Evolutionary conservation across 2,797 vertebrate genomes (phyloP), one percentile per base, ranked within the genome.

Genomic region (Prunella strophiata): DNA sequence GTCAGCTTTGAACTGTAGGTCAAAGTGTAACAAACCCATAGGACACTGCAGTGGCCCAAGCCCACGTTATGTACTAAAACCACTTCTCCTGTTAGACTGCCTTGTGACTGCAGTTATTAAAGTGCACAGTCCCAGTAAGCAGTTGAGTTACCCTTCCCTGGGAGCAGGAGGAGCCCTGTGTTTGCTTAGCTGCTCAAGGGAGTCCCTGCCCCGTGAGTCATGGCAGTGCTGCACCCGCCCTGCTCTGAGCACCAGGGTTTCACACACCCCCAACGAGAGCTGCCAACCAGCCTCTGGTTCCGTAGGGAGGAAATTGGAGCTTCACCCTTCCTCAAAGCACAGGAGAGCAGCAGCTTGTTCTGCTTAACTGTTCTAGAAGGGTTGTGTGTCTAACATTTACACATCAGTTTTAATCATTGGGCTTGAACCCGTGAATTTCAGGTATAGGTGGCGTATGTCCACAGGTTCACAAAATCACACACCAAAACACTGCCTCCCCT

Each of bases 1-100:
- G 32, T 85, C 78, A 89, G 85, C 76, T 94, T 88, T 92, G 85
- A 84, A 91, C 57, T 40, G 2, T 0, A 36, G 91, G 89, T 91
- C 94, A 92, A 96, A 96, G 95, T 96, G 23, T 85, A 95, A 92
- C 62, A 88, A 86, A 73, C 52, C 36, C 72, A n/a, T 70, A 88
- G 85, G 84, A 70, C 66, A 27, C 59, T 58, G 73, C 73, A 66
- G 72, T 68, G 75, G 50, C 81, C 67, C 77, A 89, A 88, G 91
- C 66, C 89, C 83, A 38, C 91, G n/a, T 65, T 76, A 20, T 9
- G 43, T 55, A 54, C 66, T 94, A 59, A 86, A 91, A 91, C 66
- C 74, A 70, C 80, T 91, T 81, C 15, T 67, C 20, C 73, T 73
- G 47, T 66, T 59, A 45, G 43, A 8, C 48, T 70, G 9, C 73